Percentiles rank a stretch among this genome's conserved stretches.
phyloP scores from a whole-genome alignment of 2,113 vertebrate genomes.

The Otocyon megalotis region DNA sequence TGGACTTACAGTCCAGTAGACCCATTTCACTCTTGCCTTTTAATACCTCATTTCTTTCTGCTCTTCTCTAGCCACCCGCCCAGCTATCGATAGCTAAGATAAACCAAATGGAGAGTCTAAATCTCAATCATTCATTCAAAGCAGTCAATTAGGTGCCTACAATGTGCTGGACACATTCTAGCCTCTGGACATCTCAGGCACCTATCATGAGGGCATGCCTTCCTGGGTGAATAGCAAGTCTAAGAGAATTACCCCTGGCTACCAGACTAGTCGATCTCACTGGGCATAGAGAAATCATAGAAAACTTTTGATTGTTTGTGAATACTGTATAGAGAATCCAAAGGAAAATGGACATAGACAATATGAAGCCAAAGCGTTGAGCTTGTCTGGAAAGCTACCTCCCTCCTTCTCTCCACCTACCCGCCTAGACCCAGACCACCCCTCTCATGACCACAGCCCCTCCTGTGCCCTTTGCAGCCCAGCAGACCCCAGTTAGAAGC shows the following conservation, averaged over 20 bases:
- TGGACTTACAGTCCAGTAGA: neutral
- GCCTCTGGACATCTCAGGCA: neutral
- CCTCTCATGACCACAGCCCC: fast-evolving
- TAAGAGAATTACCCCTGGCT: neutral
- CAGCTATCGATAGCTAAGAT: neutral
- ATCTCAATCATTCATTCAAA: neutral
- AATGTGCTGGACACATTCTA: fast-evolving
- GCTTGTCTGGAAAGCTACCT: neutral
- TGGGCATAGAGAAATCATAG: neutral
- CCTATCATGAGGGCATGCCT: neutral
- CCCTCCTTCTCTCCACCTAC: neutral
- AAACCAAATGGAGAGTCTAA: neutral
- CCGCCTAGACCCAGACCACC: neutral
- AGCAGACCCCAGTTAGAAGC: neutral
- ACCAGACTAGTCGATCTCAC: neutral
- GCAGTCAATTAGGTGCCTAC: neutral
- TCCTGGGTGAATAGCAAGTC: neutral
- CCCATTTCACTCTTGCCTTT: neutral
- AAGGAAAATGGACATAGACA: neutral
- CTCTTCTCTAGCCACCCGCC: neutral
- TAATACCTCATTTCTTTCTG: neutral
- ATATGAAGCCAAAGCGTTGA: neutral
- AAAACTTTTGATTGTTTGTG: neutral
- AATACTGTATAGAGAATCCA: neutral
- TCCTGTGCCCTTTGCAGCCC: neutral